Evolutionary conservation across 2,888 invertebrate species (phyloP), one percentile per base, ranked within the genome.

Genomic region (Drosophila kambysellisi): DNA sequence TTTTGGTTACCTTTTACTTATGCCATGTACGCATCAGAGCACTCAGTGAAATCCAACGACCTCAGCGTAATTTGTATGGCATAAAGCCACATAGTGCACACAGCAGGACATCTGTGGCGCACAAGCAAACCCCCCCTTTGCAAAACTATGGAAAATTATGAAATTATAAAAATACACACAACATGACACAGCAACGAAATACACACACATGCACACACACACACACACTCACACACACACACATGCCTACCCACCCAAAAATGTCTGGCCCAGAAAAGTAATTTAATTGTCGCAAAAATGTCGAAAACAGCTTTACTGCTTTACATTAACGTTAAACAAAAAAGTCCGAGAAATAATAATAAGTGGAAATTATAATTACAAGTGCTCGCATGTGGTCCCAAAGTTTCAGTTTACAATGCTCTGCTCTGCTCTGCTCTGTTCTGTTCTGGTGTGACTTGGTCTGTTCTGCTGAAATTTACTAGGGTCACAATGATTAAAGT

Each of bases 211-310:
- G 54, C 37, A 35, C 46, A 60, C 41, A 33, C 11, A 17, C 43
- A 52, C 60, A 65, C 58, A 46, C 20, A 52, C 46, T 56, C 20
- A 25, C 20, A 41, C 57, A 32, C 51, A 59, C 53, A 65, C 46
- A 51, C 61, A 59, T 32, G 32, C 35, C 50, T 39, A 65, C 41
- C 70, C 73, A 60, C 53, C 79, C 76, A 61, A 68, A 79, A 79
- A 81, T 87, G 84, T 85, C 84, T 85, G 87, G 87, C 52, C 75
- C 81, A 84, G 87, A 85, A 86, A 86, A 87, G 84, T 85, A 87
- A 85, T 85, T 85, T 81, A 87, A 85, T 84, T 85, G 84, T 85
- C 87, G 84, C 84, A 85, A 84, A 85, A 84, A 85, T 86, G 84
- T 85, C 84, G 87, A 86, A 85, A 85, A 84, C 87, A 87, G 84